Conservation (phyloP, 2,797 vertebrate species). For the Epinephelus coioides region DNA sequence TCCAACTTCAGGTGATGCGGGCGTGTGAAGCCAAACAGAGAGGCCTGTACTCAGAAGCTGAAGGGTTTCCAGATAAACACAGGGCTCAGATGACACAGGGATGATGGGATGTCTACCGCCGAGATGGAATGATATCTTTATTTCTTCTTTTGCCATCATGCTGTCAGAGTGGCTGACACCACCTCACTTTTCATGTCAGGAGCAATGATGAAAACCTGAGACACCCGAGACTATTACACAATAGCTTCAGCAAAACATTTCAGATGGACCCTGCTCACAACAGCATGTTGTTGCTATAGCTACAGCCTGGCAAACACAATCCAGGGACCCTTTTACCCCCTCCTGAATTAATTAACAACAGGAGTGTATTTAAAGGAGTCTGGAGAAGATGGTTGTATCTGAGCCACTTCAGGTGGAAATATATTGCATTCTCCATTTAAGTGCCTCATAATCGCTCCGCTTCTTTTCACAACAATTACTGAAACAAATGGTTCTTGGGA, state of each 20-base stretch:
- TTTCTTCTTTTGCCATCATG: constrained; percentile 22
- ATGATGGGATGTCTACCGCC: constrained; percentile 9
- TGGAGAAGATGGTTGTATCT: constrained; percentile 13
- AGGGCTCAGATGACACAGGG: constrained; percentile 24
- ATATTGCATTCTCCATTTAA: constrained; percentile 24
- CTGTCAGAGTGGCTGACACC: background rate
- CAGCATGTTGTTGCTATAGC: constrained; percentile 60
- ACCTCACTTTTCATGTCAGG: background rate
- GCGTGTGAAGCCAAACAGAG: constrained; percentile 24
- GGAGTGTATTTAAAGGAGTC: constrained; percentile 33
- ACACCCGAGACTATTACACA: background rate
- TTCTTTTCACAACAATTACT: constrained; percentile 30
- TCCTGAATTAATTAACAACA: constrained; percentile 60
- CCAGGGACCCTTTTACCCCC: constrained; percentile 46
- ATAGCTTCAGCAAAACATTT: constrained; percentile 27
- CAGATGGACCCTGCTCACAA: constrained; percentile 24
- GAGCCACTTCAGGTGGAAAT: constrained; percentile 36
- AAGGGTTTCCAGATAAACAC: constrained; percentile 52
- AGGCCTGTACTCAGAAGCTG: constrained; percentile 33
- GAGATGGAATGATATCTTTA: constrained; percentile 2
- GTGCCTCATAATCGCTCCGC: constrained; percentile 17
- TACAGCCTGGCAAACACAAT: constrained; percentile 58
- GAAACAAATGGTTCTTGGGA: constrained; percentile 27
- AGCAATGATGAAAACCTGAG: constrained; percentile 7
- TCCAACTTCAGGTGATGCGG: constrained; percentile 57